These are phyloP conservation scores for Orius insidiosus DNA, from an alignment of 1,140 invertebrate genomes.

Conservation along the genomic window DNA sequence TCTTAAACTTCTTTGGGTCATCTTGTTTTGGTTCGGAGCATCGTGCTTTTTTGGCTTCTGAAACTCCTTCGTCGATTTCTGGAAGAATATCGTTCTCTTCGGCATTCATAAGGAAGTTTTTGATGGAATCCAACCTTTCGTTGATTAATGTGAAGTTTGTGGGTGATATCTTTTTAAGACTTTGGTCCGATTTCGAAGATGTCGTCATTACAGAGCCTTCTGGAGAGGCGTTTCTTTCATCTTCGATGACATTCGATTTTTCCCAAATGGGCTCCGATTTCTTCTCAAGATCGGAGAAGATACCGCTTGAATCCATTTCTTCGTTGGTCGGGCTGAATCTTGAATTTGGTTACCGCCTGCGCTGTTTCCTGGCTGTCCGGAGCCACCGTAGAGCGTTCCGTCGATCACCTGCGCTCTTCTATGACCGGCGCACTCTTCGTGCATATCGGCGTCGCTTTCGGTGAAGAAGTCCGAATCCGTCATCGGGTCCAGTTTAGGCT, in stretches of 20 bases:
- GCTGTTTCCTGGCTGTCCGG: constrained; percentile 1
- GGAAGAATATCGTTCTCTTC: constrained; percentile 23
- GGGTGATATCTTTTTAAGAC: constrained; percentile 24
- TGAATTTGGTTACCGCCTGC: constrained; percentile 24
- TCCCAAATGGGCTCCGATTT: constrained; percentile 20
- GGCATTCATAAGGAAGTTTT: constrained; percentile 14
- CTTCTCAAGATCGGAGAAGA: constrained; percentile 66
- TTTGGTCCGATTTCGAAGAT: constrained; percentile 22
- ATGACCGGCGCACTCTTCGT: constrained; percentile 48
- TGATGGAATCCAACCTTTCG: constrained; percentile 23
- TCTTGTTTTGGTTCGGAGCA: constrained; percentile 11
- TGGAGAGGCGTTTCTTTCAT: constrained; percentile 18
- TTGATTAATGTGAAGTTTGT: constrained; percentile 16
- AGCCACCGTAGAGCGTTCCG: constrained; percentile 57
- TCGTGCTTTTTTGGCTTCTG: constrained; percentile 6
- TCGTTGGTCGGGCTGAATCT: constrained; percentile 35
- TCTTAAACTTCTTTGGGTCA: constrained; percentile 46
- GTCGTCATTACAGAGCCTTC: constrained; percentile 19
- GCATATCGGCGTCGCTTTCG: constrained; percentile 64
- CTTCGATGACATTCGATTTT: constrained; percentile 19
- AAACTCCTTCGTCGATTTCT: constrained; percentile 23
- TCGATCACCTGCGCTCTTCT: constrained; percentile 61
- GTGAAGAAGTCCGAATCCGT: constrained; percentile 79
- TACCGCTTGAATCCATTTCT: constrained; percentile 69
- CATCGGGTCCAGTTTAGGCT: constrained; percentile 44